Percentiles rank a stretch among this genome's conserved stretches.
Conservation (phyloP, 2,113 vertebrate genomes). For the Chascanopsetta lugubris region DNA sequence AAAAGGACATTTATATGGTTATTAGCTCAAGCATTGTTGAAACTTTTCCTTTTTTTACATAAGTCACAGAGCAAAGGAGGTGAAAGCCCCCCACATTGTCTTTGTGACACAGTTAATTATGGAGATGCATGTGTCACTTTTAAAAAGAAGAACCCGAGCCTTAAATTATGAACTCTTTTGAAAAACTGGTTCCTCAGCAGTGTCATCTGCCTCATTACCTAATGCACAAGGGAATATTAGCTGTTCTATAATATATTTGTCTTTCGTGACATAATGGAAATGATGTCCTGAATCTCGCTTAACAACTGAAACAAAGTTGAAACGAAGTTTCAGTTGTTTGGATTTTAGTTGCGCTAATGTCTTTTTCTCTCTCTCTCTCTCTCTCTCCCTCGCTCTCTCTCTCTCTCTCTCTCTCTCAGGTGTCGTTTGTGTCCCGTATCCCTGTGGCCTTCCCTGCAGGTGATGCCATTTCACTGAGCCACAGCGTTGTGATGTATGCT, state of each 20-base stretch:
- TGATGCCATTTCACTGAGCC: conserved; percentile 95
- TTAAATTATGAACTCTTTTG: conserved; percentile 2
- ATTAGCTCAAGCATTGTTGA: neutral
- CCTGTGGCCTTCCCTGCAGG: conserved; percentile 96
- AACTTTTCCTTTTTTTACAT: neutral
- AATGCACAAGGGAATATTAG: neutral
- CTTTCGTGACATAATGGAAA: neutral
- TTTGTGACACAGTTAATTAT: neutral
- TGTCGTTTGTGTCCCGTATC: conserved; percentile 97
- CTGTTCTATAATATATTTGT: neutral
- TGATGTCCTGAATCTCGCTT: neutral
- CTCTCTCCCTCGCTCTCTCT: conserved; percentile 50
- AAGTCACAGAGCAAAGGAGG: neutral
- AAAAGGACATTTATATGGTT: neutral
- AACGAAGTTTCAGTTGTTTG: neutral
- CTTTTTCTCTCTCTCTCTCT: conserved; percentile 39
- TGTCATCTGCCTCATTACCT: neutral
- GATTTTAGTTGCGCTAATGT: neutral
- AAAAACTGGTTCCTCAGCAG: conserved; percentile 4
- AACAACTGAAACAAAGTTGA: no score
- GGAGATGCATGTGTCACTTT: neutral
- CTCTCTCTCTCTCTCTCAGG: conserved; percentile 79
- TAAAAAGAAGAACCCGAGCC: neutral
- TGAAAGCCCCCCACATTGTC: conserved; percentile 5
- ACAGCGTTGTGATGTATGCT: conserved; percentile 97